Base-by-base conservation (phyloP, 2,113 vertebrate genomes). In the Tursiops truncatus region DNA sequence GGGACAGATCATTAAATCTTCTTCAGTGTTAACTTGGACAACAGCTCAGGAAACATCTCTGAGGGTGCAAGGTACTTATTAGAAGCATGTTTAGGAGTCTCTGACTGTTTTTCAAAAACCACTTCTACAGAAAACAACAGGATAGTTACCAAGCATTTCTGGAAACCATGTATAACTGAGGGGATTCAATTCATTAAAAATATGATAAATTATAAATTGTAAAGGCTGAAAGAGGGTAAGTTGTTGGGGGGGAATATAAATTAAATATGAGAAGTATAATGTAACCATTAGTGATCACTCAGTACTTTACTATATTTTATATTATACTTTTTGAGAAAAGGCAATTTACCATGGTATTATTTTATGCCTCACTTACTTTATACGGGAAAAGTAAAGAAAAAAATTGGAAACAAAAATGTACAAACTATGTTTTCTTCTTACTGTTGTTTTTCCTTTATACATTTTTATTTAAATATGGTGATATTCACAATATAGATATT, bases 1-100 rank as follows among this genome's bases (percentile, higher is more conserved):
- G 95, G 92, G 97, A 96, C 50, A 96, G 95, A 97, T 97, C 97
- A 97, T 97, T 98, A 97, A 96, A 97, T 95, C 74, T 82, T 93
- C 87, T 77, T 96, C 77, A 62, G 80, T 90, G 74, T 96, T 96
- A 96, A 94, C 80, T 62, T 92, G 84, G 87, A 88, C 92, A 97
- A 58, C 89, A 96, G 95, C 94, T 96, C 90, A 56, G 83, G 95
- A 97, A 90, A 95, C 89, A 90, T 84, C 90, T 96, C 95, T 77
- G 87, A 97, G 94, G 92, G 53, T 95, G 60, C 53, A 76, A 90
- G 84, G 76, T 80, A 96, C 92, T 97, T 98, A 96, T 96, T 92
- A 97, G 74, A 93, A 89, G 77, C 89, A 81, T 92, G 94, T 92
- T 97, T 97, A 96, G 83, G 96, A 92, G 96, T 94, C 85, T 95